These are phyloP conservation scores for Gavialis gangeticus DNA, from an alignment of 2,113 vertebrate genomes.

Conservation along the genomic window DNA sequence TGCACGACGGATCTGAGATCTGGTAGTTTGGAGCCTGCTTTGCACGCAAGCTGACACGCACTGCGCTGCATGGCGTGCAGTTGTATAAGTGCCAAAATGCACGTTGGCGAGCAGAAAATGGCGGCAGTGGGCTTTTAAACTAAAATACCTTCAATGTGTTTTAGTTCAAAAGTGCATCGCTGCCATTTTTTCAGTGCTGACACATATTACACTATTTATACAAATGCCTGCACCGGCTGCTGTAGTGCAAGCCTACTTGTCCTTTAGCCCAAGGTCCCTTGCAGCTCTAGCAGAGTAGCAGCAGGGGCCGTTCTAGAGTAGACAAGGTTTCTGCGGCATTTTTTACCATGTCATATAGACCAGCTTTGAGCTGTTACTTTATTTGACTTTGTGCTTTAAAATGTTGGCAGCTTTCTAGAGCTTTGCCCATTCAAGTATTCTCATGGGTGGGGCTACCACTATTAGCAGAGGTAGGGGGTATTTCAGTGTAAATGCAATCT, in stretches of 20 bases:
- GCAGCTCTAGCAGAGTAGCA: not conserved
- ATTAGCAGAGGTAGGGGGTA: not conserved
- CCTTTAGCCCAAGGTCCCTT: not conserved
- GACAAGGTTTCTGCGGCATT: not conserved
- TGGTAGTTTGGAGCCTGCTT: too few species aligned
- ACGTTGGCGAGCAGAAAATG: too few species aligned
- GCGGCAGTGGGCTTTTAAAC: too few species aligned
- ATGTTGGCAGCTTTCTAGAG: not conserved
- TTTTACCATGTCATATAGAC: not conserved
- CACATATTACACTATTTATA: too few species aligned
- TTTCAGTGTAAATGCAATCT: not conserved
- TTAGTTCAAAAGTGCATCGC: too few species aligned
- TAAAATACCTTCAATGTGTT: too few species aligned
- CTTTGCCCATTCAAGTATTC: not conserved
- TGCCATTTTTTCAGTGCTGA: too few species aligned
- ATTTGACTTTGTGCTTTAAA: fast-evolving
- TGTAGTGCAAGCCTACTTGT: not conserved
- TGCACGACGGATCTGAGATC: too few species aligned
- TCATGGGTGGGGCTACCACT: not conserved
- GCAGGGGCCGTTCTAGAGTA: not conserved
- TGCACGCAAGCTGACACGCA: too few species aligned
- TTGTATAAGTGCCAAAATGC: too few species aligned
- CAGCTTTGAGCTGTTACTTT: not conserved
- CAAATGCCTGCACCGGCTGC: too few species aligned
- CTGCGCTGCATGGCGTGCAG: too few species aligned